Percentiles rank a stretch among this genome's conserved stretches.
Evolutionary conservation across 2,888 invertebrate species (phyloP).

Genomic region (Drosophila percnosoma): DNA sequence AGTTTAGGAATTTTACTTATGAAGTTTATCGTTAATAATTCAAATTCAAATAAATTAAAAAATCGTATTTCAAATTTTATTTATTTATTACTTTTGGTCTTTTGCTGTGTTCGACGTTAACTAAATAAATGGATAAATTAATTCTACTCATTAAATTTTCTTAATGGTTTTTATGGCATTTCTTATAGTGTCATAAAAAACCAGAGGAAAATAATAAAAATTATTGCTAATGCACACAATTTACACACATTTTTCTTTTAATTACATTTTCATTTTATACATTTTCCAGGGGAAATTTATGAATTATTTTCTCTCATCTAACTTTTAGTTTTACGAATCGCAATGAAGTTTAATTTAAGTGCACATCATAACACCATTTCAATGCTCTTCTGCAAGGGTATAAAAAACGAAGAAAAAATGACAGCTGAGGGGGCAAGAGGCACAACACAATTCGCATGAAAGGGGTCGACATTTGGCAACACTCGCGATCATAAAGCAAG

Average conservation of each 20-base stretch:
- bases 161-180: neutral
- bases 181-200: neutral
- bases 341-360: neutral
- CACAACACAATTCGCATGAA: constrained; percentile 47
- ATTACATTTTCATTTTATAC: neutral
- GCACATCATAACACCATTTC: neutral
- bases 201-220: neutral
- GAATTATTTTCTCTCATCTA: neutral
- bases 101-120: neutral
- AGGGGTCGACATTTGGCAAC: constrained; percentile 72
- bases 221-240: neutral
- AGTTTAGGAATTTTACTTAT: neutral
- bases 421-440: constrained; percentile 10
- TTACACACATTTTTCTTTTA: neutral
- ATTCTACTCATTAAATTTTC: neutral
- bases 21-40: neutral
- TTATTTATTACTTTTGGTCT: no score
- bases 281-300: neutral
- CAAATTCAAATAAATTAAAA: no score
- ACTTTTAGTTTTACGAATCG: neutral
- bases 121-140: neutral
- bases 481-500: constrained; percentile 75
- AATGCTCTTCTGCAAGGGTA: neutral
- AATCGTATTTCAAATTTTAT: no score
- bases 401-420: constrained; percentile 15